Percentiles rank a stretch among this genome's conserved stretches.
These are phyloP conservation scores for Pica pica DNA, from an alignment of 2,113 vertebrate species.

Conservation along the genomic window DNA sequence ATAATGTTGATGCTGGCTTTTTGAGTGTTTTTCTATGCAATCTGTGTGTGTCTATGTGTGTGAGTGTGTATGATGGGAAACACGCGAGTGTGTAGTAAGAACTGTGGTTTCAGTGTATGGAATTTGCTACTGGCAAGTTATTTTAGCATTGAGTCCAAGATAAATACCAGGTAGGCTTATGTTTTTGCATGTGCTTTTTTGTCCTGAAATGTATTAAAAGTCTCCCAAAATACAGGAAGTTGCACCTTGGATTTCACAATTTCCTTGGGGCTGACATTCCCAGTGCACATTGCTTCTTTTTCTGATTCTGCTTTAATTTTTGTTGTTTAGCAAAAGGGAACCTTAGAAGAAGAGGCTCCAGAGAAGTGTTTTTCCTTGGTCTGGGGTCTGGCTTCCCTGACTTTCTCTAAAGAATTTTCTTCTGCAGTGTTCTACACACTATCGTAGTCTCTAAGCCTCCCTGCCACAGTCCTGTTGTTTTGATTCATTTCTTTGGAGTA, in stretches of 20 bases:
- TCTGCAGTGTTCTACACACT: background rate
- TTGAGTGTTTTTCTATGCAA: constrained; percentile 58
- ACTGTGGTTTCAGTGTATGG: constrained; percentile 58
- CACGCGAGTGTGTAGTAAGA: constrained; percentile 2
- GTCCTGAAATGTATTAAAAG: constrained; percentile 46
- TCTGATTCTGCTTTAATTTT: background rate
- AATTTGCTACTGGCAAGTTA: constrained; percentile 71
- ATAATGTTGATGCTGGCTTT: constrained; percentile 68
- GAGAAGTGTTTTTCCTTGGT: background rate
- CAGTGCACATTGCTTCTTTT: background rate
- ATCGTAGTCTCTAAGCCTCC: background rate
- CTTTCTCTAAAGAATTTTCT: background rate
- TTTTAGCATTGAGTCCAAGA: constrained; percentile 54
- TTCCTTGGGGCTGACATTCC: background rate
- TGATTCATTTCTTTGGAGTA: background rate
- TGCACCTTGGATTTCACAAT: constrained; percentile 48
- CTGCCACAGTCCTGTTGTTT: background rate
- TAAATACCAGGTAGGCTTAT: constrained; percentile 53
- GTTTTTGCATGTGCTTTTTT: constrained; percentile 54
- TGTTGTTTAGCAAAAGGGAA: background rate
- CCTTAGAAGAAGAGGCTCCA: background rate
- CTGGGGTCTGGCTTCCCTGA: background rate
- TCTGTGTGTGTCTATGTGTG: constrained; percentile 19
- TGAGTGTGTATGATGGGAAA: constrained; percentile 57
- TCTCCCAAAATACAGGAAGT: constrained; percentile 45